phyloP scores from a whole-genome alignment of 2,113 vertebrate genomes.

The Uropsilus gracilis region DNA sequence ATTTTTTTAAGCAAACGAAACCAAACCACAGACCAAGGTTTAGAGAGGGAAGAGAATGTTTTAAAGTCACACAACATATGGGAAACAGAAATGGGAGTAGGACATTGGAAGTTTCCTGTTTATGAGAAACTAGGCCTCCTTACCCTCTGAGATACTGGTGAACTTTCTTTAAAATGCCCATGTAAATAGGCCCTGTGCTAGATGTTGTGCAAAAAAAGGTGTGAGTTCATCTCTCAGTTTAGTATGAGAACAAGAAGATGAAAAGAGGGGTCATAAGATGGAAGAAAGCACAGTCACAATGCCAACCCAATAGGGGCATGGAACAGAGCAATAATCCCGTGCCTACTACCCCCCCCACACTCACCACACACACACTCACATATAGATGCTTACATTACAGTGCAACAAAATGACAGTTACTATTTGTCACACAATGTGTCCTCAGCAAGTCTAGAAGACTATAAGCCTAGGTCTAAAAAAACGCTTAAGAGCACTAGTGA shows the following conservation, averaged over 20 bases:
- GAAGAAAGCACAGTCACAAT: not conserved
- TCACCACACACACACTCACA: too few relatives aligned
- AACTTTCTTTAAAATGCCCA: not conserved
- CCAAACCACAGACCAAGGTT: not conserved
- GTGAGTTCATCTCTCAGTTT: accelerated
- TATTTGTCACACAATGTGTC: too few relatives aligned
- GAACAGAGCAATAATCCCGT: too few relatives aligned
- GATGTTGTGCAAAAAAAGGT: too few relatives aligned
- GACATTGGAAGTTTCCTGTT: not conserved
- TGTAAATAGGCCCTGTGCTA: not conserved
- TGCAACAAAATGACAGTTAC: too few relatives aligned
- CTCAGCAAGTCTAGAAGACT: too few relatives aligned
- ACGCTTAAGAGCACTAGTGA: not conserved
- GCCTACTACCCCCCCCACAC: too few relatives aligned
- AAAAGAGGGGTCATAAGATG: not conserved
- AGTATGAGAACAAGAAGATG: not conserved
- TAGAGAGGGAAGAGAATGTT: not conserved
- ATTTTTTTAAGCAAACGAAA: not conserved
- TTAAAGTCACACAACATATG: not conserved
- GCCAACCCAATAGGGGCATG: not conserved
- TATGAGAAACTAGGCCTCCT: not conserved
- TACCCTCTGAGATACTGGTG: not conserved
- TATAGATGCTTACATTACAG: not conserved
- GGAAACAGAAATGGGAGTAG: not conserved
- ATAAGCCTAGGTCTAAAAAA: not conserved